Base-by-base conservation (phyloP, 1,140 invertebrate genomes). In the Agraylea sexmaculata region DNA sequence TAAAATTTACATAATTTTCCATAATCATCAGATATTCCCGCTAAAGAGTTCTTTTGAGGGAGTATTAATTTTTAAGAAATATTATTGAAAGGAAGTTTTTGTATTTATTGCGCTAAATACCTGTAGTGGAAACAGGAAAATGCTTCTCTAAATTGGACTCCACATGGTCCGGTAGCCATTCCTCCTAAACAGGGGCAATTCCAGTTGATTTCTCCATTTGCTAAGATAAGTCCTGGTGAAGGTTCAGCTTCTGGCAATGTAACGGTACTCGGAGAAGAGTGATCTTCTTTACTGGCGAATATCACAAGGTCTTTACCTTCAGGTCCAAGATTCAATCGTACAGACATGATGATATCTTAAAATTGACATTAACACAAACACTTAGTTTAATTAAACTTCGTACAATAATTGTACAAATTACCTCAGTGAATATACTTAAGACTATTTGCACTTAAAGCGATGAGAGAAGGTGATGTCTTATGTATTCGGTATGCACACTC, bases 201-300 rank as follows among this genome's bases (percentile, higher is more conserved):
- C 90, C 91, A 97, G 64, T 97, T 97, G 41, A 97, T 94, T 32
- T 85, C 78, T 4, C 93, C 92, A 67, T 87, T 85, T 2, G 80
- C 69, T 20, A 87, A 64, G 41, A 96, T 79, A 1, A 94, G 64
- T 19, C 92, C 90, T 41, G 79, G 76, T 37, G 75, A 69, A 5
- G 77, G 74, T 47, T 85, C 82, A 10, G 77, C 71, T 51, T 79
- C 74, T 4, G 83, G 78, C 41, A 90, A 62, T 30, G 64, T 57
- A n/a, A 87, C 71, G 39, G 60, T 77, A 51, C 82, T 82, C 6
- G 86, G 83, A 11, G 62, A 56, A 4, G 76, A 59, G 56, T 84
- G 77, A 52, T 90, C 85, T 58, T 87, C 85, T 55, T 80, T 77
- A 0, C 83, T 74, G 10, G 79, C 79, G 62, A 92, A 87, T 40